Evolutionary conservation across 1,140 invertebrate species (phyloP), one percentile per base, ranked within the genome.

Genomic region (Zaprionus africanus): DNA sequence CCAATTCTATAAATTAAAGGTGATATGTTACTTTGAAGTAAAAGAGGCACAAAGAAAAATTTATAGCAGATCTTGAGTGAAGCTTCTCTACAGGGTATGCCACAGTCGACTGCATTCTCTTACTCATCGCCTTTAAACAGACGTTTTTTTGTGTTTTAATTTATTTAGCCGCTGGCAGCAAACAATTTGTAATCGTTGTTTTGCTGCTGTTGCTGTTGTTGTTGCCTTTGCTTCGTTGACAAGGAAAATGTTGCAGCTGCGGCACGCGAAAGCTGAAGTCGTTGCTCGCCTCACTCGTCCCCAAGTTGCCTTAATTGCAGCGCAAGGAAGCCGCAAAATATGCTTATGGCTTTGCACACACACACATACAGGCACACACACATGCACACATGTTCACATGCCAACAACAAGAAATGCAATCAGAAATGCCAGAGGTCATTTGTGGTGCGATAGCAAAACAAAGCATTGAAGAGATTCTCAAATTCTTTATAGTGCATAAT

Each of bases 171-270:
- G 51, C 63, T 63, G 78, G 60, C 82, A 76, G 76, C 76, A 76
- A 81, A 85, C 82, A 84, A 84, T 84, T 84, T 85, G 81, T 83
- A 84, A 85, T 84, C 82, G 82, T 71, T 76, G 70, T 79, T 65
- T 51, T 74, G 64, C 64, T 49, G 53, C 61, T 68, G 49, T 51
- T 74, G 64, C 64, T 49, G 53, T 56, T 68, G 49, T 26, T 43
- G 63, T 36, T 68, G 72, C 53, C 67, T 22, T 51, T 51, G 46
- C 46, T 24, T 1, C 11, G 77, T 84, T 86, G 83, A 86, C 83
- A 86, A 72, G 71, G 46, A 88, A 88, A 81, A 88, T 88, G 81
- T 88, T 88, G 85, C 85, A 90, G 85, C 85, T 90, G 85, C 51
- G 79, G 64, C 75, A 76, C 49, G 69, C 79, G 68, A 76, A 70